Percentiles rank a stretch among this genome's conserved stretches.
These are phyloP conservation scores for Chionoecetes opilio DNA, from an alignment of 1,140 invertebrate species.

Conservation along the genomic window DNA sequence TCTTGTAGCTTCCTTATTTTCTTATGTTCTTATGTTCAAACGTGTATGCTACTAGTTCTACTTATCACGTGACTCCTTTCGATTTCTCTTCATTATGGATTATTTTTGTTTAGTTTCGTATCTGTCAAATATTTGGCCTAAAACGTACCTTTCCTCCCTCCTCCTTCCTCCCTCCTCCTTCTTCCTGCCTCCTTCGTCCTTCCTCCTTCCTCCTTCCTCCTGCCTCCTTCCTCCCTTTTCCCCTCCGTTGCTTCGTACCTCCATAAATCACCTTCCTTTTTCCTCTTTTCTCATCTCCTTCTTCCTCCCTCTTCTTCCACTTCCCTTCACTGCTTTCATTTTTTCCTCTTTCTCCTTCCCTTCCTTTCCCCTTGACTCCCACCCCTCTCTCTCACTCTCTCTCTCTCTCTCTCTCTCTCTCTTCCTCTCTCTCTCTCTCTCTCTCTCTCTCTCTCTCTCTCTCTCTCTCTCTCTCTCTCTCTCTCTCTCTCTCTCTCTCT, in stretches of 20 bases:
- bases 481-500: too few relatives aligned
- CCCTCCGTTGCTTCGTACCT: not conserved
- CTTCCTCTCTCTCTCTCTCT: not conserved
- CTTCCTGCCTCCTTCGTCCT: too few relatives aligned
- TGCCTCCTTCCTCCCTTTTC: not conserved
- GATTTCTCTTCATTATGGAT: not conserved
- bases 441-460: not conserved
- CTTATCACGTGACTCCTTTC: too few relatives aligned
- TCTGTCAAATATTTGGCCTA: not conserved
- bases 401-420: not conserved
- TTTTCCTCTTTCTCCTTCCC: not conserved
- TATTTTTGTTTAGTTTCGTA: not conserved
- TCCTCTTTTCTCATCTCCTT: constrained; percentile 37
- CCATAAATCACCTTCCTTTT: not conserved
- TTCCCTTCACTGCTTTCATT: not conserved
- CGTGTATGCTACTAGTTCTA: too few relatives aligned
- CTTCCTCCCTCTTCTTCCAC: not conserved
- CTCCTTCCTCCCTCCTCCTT: not conserved
- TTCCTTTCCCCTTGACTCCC: too few relatives aligned
- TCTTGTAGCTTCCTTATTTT: too few relatives aligned
- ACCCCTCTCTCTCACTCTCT: too few relatives aligned
- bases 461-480: too few relatives aligned
- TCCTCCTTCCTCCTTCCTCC: not conserved
- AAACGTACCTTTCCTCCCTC: not conserved
- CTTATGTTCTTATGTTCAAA: too few relatives aligned